phyloP scores from a whole-genome alignment of 2,113 vertebrate genomes.

The Orycteropus afer region DNA sequence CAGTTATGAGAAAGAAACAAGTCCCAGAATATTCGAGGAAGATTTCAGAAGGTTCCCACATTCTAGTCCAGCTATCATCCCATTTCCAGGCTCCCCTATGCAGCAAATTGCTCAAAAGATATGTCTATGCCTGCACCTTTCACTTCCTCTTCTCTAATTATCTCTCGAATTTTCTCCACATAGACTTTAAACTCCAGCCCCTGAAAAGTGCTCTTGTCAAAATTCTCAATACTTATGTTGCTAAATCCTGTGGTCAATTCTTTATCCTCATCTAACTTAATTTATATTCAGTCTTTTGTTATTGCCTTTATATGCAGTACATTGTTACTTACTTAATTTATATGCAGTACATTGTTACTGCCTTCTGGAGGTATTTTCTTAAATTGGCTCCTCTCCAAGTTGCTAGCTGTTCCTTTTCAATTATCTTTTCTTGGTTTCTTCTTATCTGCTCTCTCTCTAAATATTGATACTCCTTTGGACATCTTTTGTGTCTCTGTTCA shows the following conservation, averaged over 20 bases:
- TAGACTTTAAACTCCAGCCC: neutral
- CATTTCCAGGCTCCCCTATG: neutral
- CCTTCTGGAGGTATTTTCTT: neutral
- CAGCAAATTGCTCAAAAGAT: neutral
- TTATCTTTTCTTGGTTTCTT: neutral
- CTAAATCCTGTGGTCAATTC: neutral
- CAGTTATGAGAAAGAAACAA: neutral
- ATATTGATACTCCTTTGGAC: neutral
- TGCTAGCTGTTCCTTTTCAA: neutral
- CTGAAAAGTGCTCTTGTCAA: neutral
- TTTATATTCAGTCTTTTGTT: no score
- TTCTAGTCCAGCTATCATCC: neutral
- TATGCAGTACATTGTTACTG: neutral
- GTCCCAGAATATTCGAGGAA: neutral
- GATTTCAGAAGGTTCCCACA: neutral
- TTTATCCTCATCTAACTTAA: neutral
- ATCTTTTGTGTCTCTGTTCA: neutral
- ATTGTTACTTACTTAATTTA: neutral
- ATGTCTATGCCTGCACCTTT: no score
- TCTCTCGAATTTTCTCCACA: neutral
- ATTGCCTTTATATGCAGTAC: neutral
- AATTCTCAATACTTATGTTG: neutral
- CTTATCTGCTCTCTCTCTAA: neutral
- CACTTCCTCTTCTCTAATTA: neutral
- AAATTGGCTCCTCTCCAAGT: neutral